Conservation (phyloP, 2,888 invertebrate species). For the Spilarctia lutea region DNA sequence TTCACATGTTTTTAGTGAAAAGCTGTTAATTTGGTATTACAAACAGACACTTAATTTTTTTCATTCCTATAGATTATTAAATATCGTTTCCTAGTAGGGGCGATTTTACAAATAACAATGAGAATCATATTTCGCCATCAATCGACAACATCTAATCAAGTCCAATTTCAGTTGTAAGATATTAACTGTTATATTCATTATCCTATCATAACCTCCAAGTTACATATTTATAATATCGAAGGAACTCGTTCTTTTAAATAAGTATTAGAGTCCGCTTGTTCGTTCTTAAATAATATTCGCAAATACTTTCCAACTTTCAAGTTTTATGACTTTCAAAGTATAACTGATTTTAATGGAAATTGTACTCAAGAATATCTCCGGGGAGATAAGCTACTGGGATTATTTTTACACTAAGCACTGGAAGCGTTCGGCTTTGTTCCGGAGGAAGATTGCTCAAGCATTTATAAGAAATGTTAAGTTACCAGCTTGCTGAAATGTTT, state of each 20-base stretch:
- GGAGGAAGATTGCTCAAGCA: background rate
- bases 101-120: background rate
- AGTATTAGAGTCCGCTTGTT: constrained; percentile 30
- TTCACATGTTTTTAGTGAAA: too few species aligned
- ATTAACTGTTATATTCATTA: background rate
- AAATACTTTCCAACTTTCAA: constrained; percentile 29
- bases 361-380: constrained; percentile 34
- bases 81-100: too few species aligned
- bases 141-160: too few species aligned
- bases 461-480: background rate
- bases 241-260: constrained; percentile 28
- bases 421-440: constrained; percentile 5
- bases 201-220: background rate
- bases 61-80: too few species aligned
- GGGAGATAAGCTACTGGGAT: constrained; percentile 23
- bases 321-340: constrained; percentile 38
- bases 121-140: too few species aligned
- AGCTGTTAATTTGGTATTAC: too few species aligned
- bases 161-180: background rate
- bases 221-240: constrained; percentile 33
- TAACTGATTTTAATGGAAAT: constrained; percentile 47
- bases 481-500: background rate
- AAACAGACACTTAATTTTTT: too few species aligned
- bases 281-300: constrained; percentile 27
- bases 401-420: background rate